phyloP scores from a whole-genome alignment of 2,113 vertebrate genomes.

The Halcyon senegalensis region DNA sequence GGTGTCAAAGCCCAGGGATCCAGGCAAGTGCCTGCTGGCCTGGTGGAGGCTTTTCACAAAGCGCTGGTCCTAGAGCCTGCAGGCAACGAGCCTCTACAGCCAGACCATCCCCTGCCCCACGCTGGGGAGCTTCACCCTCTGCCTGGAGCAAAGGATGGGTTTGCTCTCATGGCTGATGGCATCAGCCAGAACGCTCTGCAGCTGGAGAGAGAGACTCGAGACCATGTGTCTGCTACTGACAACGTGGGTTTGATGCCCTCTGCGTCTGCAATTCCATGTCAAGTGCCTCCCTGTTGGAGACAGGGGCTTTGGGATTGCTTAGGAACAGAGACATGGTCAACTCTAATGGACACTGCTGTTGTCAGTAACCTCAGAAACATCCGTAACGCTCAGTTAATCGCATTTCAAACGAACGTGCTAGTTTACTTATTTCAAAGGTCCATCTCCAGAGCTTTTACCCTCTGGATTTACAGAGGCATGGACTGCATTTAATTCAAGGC shows the following conservation, averaged over 20 bases:
- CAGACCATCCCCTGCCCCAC: background rate
- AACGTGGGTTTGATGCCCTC: background rate
- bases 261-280: fast-evolving
- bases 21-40: background rate
- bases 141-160: background rate
- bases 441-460: background rate
- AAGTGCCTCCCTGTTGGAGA: background rate
- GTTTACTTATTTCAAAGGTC: background rate
- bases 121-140: background rate
- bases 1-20: background rate
- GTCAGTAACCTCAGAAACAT: background rate
- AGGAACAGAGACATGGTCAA: fast-evolving
- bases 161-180: fast-evolving
- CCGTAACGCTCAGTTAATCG: background rate
- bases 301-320: background rate
- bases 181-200: background rate
- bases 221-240: fast-evolving
- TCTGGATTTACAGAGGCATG: background rate
- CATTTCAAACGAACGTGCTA: background rate
- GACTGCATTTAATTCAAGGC: background rate
- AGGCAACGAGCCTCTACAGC: fast-evolving
- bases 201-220: background rate
- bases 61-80: background rate
- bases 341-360: background rate
- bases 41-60: background rate